These are phyloP conservation scores for Aelia acuminata DNA, from an alignment of 2,888 invertebrate genomes.

Conservation along the genomic window DNA sequence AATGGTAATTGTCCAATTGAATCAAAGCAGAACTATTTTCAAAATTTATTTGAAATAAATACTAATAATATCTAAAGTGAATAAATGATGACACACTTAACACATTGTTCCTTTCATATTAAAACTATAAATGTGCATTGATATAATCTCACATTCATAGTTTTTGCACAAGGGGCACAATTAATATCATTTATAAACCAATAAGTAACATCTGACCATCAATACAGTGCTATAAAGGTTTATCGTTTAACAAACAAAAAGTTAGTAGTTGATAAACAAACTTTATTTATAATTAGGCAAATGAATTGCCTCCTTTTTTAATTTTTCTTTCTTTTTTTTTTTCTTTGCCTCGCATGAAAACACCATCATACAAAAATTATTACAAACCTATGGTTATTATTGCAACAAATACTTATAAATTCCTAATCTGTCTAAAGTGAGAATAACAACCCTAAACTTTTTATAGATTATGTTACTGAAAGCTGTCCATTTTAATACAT, in stretches of 20 bases:
- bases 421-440: constrained; percentile 56
- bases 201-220: neutral
- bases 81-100: neutral
- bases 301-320: neutral
- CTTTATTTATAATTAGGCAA: constrained; percentile 47
- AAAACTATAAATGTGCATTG: constrained; percentile 32
- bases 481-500: constrained; percentile 54
- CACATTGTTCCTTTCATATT: constrained; percentile 17
- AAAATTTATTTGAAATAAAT: constrained; percentile 39
- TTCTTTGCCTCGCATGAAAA: constrained; percentile 52
- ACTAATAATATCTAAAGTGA: constrained; percentile 10
- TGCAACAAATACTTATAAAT: constrained; percentile 55
- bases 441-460: constrained; percentile 52
- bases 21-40: neutral
- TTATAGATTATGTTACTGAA: constrained; percentile 53
- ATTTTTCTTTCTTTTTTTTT: neutral
- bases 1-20: neutral
- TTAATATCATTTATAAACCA: constrained; percentile 15
- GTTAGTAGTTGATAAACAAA: constrained; percentile 22
- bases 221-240: constrained; percentile 16
- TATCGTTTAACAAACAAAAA: neutral
- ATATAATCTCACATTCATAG: constrained; percentile 1
- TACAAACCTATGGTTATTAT: constrained; percentile 59
- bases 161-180: constrained; percentile 34
- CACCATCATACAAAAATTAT: constrained; percentile 56